phyloP scores from a whole-genome alignment of 1,140 invertebrate genomes.

The Rhyzopertha dominica region DNA sequence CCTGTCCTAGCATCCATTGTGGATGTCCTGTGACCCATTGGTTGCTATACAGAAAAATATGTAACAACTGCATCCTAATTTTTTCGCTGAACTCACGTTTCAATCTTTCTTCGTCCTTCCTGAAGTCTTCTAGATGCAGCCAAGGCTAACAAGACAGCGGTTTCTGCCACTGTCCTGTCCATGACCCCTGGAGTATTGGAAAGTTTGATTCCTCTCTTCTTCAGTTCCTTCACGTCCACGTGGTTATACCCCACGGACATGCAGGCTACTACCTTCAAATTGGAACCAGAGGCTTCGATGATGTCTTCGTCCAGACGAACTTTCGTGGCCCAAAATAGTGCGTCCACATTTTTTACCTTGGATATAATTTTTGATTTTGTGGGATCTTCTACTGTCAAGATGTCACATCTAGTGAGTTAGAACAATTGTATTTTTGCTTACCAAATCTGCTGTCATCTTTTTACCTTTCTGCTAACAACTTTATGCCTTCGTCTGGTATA shows the following conservation, averaged over 20 bases:
- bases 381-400: slow-evolving; percentile 24
- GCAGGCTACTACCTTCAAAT: slow-evolving; percentile 80
- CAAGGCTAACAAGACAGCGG: slow-evolving; percentile 70
- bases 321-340: slow-evolving; percentile 33
- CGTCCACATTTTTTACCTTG: slow-evolving; percentile 32
- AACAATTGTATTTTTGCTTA: slow-evolving; percentile 9
- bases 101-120: slow-evolving; percentile 62
- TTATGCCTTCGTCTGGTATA: slow-evolving; percentile 27
- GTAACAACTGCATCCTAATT: too few species aligned
- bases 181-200: slow-evolving; percentile 80
- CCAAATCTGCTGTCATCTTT: slow-evolving; percentile 11
- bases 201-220: slow-evolving; percentile 58
- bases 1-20: slow-evolving; percentile 62
- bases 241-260: slow-evolving; percentile 82
- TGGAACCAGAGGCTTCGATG: slow-evolving; percentile 45
- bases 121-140: slow-evolving; percentile 67
- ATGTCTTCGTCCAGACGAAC: slow-evolving; percentile 34
- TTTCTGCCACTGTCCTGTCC: slow-evolving; percentile 77
- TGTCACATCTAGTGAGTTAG: slow-evolving; percentile 30
- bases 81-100: slow-evolving; percentile 50
- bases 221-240: slow-evolving; percentile 61
- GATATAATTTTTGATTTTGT: slow-evolving; percentile 24
- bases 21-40: not conserved
- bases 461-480: slow-evolving; percentile 32
- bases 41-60: slow-evolving; percentile 1